These are phyloP conservation scores for Venustoraphidia nigricollis DNA, from an alignment of 2,888 invertebrate species.

Conservation along the genomic window DNA sequence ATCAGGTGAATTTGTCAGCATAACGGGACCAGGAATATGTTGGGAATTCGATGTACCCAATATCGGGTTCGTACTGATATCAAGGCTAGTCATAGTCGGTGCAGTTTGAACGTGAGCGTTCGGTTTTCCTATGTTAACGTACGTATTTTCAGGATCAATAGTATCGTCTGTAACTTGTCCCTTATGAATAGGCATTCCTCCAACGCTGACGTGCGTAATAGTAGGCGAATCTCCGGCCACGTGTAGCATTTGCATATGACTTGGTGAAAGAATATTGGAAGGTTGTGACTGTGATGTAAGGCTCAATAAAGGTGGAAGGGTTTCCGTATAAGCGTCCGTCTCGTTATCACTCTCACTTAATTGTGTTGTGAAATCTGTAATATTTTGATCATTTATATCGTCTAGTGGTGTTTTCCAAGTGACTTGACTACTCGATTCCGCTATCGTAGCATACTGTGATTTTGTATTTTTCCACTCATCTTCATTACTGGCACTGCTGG, in stretches of 20 bases:
- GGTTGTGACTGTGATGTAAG: constrained; percentile 8
- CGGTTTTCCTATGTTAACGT: constrained; percentile 29
- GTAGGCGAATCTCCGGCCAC: constrained; percentile 13
- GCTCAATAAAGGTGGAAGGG: too few relatives aligned
- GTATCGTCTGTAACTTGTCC: constrained; percentile 27
- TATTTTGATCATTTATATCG: too few relatives aligned
- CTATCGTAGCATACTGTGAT: constrained; percentile 15
- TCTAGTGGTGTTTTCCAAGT: constrained; percentile 21
- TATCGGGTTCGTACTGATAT: constrained; percentile 8
- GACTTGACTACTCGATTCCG: constrained; percentile 20
- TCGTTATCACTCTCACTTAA: too few relatives aligned
- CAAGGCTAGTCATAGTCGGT: constrained; percentile 16
- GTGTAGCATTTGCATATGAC: constrained; percentile 11
- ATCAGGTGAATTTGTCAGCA: constrained; percentile 2
- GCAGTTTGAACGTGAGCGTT: constrained; percentile 27
- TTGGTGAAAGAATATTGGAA: constrained; percentile 9
- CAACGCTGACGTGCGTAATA: constrained; percentile 12
- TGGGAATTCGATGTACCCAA: background rate
- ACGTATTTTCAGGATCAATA: constrained; percentile 24
- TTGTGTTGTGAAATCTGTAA: too few relatives aligned
- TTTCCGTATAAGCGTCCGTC: too few relatives aligned
- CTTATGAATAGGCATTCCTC: constrained; percentile 21
- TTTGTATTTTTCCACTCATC: constrained; percentile 29
- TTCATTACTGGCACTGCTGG: constrained; percentile 32
- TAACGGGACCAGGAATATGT: constrained; percentile 3